Evolutionary conservation across 2,888 invertebrate genomes (phyloP).

Genomic region (Chrysopilus asiliformis): DNA sequence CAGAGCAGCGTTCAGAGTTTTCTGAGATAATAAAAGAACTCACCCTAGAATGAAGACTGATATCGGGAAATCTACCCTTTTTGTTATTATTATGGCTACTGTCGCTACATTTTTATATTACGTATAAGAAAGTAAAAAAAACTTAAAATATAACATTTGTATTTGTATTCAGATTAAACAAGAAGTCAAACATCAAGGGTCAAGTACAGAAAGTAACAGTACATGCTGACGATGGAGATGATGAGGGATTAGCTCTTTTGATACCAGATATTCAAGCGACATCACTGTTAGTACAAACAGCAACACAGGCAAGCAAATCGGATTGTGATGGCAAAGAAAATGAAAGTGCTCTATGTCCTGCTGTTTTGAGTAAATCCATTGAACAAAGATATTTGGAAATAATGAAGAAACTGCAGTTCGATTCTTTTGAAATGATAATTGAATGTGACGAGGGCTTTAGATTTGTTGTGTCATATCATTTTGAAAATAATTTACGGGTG

Average conservation of each 20-base stretch:
- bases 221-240: conserved; percentile 59
- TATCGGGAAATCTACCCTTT: too few species aligned
- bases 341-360: conserved; percentile 28
- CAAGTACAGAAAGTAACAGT: conserved; percentile 34
- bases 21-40: too few species aligned
- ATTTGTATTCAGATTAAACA: conserved; percentile 52
- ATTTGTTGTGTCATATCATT: conserved; percentile 81
- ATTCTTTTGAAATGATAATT: conserved; percentile 83
- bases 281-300: conserved; percentile 30
- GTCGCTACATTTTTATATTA: too few species aligned
- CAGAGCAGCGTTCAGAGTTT: too few species aligned
- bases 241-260: conserved; percentile 75
- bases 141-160: too few species aligned
- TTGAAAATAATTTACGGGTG: conserved; percentile 73
- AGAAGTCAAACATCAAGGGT: conserved; percentile 41
- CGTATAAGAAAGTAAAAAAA: too few species aligned
- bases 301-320: conserved; percentile 28
- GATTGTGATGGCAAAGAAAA: conserved; percentile 22
- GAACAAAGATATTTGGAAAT: conserved; percentile 72
- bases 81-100: too few species aligned
- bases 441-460: conserved; percentile 64
- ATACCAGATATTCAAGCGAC: conserved; percentile 78
- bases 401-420: conserved; percentile 83
- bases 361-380: conserved; percentile 41
- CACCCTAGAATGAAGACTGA: too few species aligned